Evolutionary conservation across 1,140 invertebrate species (phyloP).

Genomic region (Lasioglossum baleicum): DNA sequence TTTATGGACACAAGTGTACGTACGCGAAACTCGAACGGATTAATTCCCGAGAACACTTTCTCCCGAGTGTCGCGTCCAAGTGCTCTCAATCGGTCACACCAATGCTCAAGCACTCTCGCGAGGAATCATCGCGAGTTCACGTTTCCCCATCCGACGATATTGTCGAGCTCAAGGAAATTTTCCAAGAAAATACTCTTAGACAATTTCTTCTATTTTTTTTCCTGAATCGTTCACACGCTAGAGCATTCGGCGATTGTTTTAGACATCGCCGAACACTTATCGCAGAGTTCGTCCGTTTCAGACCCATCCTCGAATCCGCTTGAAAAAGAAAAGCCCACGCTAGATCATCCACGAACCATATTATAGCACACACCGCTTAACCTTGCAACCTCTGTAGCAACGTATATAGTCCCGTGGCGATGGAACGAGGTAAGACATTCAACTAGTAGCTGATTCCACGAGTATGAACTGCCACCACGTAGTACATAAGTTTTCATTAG

Average conservation of each 20-base stretch:
- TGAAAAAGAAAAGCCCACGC: background rate
- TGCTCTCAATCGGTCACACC: too few species aligned
- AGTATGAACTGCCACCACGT: slow-evolving; percentile 33
- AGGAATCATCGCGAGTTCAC: slow-evolving; percentile 24
- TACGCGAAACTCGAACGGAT: too few species aligned
- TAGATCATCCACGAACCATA: background rate
- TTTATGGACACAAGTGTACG: too few species aligned
- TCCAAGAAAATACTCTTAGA: slow-evolving; percentile 4
- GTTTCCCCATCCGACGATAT: background rate
- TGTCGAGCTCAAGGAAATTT: slow-evolving; percentile 1
- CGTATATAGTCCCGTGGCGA: slow-evolving; percentile 19
- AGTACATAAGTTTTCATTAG: slow-evolving; percentile 40
- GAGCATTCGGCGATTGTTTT: background rate
- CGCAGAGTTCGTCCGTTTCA: background rate
- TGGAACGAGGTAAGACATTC: slow-evolving; percentile 47
- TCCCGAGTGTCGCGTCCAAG: too few species aligned
- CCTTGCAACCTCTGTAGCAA: slow-evolving; percentile 26
- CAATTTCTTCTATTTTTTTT: background rate
- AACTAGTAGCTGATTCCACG: slow-evolving; percentile 40
- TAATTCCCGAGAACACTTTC: too few species aligned
- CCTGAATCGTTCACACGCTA: background rate
- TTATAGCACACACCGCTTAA: slow-evolving; percentile 12
- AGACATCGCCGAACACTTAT: background rate
- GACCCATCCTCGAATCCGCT: background rate
- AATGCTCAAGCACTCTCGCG: slow-evolving; percentile 1